Base-by-base conservation (phyloP, 2,888 invertebrate species). In the Dione vanillae region DNA sequence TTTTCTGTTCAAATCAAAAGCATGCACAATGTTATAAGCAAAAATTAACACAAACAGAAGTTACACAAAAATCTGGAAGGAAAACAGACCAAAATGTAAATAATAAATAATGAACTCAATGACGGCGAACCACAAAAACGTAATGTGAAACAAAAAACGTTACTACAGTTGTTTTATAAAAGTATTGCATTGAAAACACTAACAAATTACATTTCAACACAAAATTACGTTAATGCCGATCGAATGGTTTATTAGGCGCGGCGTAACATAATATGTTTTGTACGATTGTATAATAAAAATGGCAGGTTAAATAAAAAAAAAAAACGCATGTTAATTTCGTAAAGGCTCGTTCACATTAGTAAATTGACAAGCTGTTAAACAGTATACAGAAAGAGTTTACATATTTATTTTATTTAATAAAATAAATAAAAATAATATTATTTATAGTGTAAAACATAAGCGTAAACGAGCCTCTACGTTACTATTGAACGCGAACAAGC, bases 21-120 rank as follows among this genome's bases (percentile, higher is more conserved):
- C 74, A 74, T 74, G 75, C 71, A 71, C 41, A 67, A 70, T 69
- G 37, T 69, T 69, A 62, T 61, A 72, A 73, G 75, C 75, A 41
- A 71, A n/a, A 67, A 65, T 65, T 43, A 62, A 67, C 47, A 71
- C 65, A 69, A 47, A 72, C 40, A 62, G 43, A 52, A 58, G 45
- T 41, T 27, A 45, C 64, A 66, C 45, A 70, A 67, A 52, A 65
- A 68, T 65, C 73, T 74, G 72, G 43, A 70, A 69, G 68, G 64
- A 51, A 61, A 61, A 61, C 41, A 20, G 45, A 58, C 16, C 62
- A 12, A 67, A 40, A 67, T 27, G 52, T 58, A 45, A 61, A 56
- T 59, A 72, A 49, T 51, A 49, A 45, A 54, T 43, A 45, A 68
- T 68, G 68, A 54, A 58, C 35, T 61, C 54, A 64, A n/a, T 69